phyloP scores from a whole-genome alignment of 2,888 invertebrate genomes.

The Lepas anatifera region DNA sequence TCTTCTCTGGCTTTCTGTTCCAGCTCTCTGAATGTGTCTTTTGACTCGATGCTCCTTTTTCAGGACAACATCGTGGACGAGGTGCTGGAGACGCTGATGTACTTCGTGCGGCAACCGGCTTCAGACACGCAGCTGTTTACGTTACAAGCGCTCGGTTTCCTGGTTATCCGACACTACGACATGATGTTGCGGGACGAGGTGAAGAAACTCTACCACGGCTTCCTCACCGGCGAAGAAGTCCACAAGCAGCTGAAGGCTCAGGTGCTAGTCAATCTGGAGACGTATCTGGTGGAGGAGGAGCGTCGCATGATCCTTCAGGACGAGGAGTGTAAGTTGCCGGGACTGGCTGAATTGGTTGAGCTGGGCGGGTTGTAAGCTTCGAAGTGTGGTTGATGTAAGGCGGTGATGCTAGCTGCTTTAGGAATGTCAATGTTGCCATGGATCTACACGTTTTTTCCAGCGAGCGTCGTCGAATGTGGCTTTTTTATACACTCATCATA shows the following conservation, averaged over 20 bases:
- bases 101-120: constrained; percentile 64
- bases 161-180: constrained; percentile 89
- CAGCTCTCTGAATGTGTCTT: no score
- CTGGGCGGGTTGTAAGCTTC: no score
- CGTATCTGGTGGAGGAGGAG: constrained; percentile 92
- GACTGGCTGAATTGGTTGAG: no score
- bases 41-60: no score
- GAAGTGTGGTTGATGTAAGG: no score
- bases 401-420: no score
- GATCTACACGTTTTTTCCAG: no score
- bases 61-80: constrained; percentile 63
- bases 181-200: constrained; percentile 77
- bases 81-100: constrained; percentile 77
- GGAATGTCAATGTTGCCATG: no score
- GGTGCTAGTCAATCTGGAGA: constrained; percentile 82
- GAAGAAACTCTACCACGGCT: constrained; percentile 70
- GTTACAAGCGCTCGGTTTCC: constrained; percentile 72
- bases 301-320: constrained; percentile 91
- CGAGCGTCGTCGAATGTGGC: no score
- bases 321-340: constrained; percentile 58
- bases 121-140: constrained; percentile 60
- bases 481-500: no score
- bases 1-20: no score
- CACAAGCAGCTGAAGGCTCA: constrained; percentile 45
- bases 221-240: constrained; percentile 43